phyloP scores from a whole-genome alignment of 1,140 invertebrate species.

The Chironomus striatipennis region DNA sequence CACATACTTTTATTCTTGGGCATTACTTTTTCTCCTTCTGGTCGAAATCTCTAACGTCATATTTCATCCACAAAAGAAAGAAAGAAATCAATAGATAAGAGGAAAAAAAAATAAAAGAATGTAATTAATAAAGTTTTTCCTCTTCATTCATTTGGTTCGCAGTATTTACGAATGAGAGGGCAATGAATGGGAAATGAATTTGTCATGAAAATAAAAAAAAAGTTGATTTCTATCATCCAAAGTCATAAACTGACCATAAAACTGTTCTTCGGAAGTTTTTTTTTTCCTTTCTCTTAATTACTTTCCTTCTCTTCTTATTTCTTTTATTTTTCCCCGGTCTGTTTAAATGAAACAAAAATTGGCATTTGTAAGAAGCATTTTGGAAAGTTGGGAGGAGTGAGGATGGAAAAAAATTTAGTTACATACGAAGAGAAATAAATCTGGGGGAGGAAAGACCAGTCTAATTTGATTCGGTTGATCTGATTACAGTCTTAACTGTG shows the following conservation, averaged over 20 bases:
- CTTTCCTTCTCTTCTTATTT: neutral
- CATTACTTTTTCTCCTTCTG: neutral
- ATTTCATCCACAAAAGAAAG: neutral
- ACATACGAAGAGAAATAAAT: no score
- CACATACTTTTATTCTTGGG: neutral
- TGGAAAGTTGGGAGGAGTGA: neutral
- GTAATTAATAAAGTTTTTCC: conserved; percentile 2
- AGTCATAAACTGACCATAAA: conserved; percentile 21
- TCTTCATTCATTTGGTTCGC: neutral
- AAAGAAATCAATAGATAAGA: neutral
- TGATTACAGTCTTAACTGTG: conserved; percentile 10
- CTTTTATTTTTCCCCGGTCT: no score
- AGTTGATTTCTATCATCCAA: conserved; percentile 7
- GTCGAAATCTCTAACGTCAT: neutral
- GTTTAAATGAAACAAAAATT: neutral
- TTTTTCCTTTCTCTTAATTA: neutral
- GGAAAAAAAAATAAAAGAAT: neutral
- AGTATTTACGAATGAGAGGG: no score
- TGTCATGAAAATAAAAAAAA: neutral
- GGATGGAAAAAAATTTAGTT: neutral
- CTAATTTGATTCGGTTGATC: neutral
- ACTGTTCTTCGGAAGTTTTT: conserved; percentile 8
- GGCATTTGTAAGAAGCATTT: neutral
- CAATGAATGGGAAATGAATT: no score
- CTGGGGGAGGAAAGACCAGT: neutral